phyloP scores from a whole-genome alignment of 2,797 vertebrate genomes.

The Sebastes diploproa region DNA sequence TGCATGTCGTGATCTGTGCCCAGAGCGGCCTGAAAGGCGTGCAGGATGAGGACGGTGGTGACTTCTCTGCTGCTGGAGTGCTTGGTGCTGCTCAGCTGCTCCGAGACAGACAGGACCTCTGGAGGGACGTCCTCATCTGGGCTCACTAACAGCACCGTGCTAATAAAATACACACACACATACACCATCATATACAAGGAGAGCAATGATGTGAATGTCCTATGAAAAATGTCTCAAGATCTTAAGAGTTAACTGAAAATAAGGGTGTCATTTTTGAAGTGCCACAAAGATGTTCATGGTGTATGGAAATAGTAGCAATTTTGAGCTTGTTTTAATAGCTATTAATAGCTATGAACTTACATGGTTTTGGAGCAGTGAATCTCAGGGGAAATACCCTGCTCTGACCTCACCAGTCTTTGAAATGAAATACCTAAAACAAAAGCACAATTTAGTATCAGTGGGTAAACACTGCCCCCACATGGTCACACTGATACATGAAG shows the following conservation, averaged over 20 bases:
- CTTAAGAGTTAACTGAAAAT: background rate
- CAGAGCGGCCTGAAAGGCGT: constrained; percentile 87
- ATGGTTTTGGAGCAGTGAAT: constrained; percentile 79
- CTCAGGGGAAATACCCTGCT: constrained; percentile 82
- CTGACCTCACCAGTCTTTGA: constrained; percentile 86
- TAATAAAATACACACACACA: constrained; percentile 44
- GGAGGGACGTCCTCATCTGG: constrained; percentile 80
- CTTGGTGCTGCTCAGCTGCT: constrained; percentile 76
- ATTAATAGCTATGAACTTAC: constrained; percentile 75
- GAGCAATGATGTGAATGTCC: background rate
- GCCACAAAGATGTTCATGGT: background rate
- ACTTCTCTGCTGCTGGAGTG: constrained; percentile 67
- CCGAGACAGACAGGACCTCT: constrained; percentile 83
- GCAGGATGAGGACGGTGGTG: constrained; percentile 84
- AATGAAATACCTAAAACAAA: constrained; percentile 85
- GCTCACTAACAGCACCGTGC: constrained; percentile 87
- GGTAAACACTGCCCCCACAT: constrained; percentile 16
- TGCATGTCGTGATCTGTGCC: constrained; percentile 78
- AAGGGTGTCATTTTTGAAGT: background rate
- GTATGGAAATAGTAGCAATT: background rate
- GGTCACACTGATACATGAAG: background rate
- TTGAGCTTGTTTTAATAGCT: background rate
- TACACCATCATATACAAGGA: background rate
- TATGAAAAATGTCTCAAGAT: background rate
- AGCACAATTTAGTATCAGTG: background rate